Evolutionary conservation across 2,113 vertebrate genomes (phyloP).

Genomic region (Menura novaehollandiae): DNA sequence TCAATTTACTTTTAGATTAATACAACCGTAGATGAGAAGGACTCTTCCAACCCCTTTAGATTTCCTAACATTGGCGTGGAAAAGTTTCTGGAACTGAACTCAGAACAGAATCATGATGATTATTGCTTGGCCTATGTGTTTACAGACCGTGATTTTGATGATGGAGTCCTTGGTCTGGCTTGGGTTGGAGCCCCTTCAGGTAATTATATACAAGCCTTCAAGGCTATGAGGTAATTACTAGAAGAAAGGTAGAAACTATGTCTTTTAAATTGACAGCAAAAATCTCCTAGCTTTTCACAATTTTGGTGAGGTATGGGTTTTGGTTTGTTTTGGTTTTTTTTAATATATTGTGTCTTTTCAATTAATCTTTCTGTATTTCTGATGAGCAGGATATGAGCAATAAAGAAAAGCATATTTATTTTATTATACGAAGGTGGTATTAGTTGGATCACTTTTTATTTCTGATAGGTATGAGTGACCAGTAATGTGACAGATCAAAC

Average conservation of each 20-base stretch:
- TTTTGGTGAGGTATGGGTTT: not conserved
- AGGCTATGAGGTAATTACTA: not conserved
- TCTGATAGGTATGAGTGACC: not conserved
- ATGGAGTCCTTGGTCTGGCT: constrained; percentile 94
- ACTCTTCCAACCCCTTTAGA: constrained; percentile 92
- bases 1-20: constrained; percentile 85
- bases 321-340: not conserved
- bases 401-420: not conserved
- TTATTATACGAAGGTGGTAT: not conserved
- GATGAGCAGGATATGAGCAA: not conserved
- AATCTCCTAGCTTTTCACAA: not conserved
- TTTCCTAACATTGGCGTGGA: constrained; percentile 98
- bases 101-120: constrained; percentile 97
- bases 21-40: constrained; percentile 87
- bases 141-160: constrained; percentile 97
- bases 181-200: constrained; percentile 98
- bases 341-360: not conserved
- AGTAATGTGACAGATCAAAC: not conserved
- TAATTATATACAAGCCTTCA: constrained; percentile 50
- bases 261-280: not conserved
- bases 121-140: constrained; percentile 99
- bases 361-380: not conserved
- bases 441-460: not conserved
- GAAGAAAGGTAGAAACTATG: not conserved
- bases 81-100: constrained; percentile 97